Base-by-base conservation (phyloP, 2,113 vertebrate genomes). In the Apodemus sylvaticus region DNA sequence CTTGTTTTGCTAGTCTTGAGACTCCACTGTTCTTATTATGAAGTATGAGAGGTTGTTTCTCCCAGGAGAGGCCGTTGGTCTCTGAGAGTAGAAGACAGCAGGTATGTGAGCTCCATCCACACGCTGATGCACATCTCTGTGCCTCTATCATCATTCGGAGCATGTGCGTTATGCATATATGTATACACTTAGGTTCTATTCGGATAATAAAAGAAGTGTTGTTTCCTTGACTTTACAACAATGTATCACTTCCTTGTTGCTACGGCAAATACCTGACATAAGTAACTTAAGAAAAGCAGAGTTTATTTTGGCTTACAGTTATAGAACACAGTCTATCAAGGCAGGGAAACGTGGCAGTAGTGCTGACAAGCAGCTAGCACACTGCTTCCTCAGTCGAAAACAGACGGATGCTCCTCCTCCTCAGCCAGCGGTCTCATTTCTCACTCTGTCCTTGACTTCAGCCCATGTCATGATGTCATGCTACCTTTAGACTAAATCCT, bases 181-280 rank as follows among this genome's bases (percentile, higher is more conserved):
- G 22, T 8, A 82, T 12, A 39, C 39, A 29, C 22, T 29, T 16
- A n/a, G 36, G 16, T 17, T 29, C 42, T 4, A 42, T 26, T 62
- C 5, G 39, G 34, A 76, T 58, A 60, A 93, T 26, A 88, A 48
- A 83, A 82, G 12, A 36, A 45, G 42, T 45, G 4, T 1, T 62
- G 68, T 36, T 92, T 68, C 53, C 39, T 93, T 12, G n/a, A 88
- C 45, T 94, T 87, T 70, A 89, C 24, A 92, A 55, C 51, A 66
- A 12, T 22, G 60, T 7, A 13, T 48, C 64, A 48, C 39, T 66
- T 34, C 17, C 39, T 45, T 55, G 24, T 5, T 34, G 39, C 39
- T 12, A 45, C 31, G 10, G 39, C 60, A 86, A 66, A 48, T 20
- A 34, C 29, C 42, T 64, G 45, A 22, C 60, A 45, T 19, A 62